These are phyloP conservation scores for Myotis vivesi DNA, from an alignment of 2,797 vertebrate genomes.

Conservation along the genomic window DNA sequence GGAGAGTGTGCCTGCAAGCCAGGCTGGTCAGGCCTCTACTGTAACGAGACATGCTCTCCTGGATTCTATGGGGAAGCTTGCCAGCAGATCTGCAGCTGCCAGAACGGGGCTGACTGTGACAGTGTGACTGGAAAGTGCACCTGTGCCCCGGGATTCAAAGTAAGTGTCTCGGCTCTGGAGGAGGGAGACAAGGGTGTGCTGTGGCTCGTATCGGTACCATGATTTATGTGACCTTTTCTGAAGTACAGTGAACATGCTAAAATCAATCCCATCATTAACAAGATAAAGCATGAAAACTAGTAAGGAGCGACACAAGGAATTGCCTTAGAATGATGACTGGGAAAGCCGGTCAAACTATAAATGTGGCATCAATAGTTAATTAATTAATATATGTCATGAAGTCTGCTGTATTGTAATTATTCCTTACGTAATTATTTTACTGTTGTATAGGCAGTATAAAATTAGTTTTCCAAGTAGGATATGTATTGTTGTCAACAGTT, in stretches of 20 bases:
- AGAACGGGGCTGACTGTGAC: slow-evolving; percentile 96
- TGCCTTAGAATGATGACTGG: neutral
- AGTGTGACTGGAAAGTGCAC: slow-evolving; percentile 92
- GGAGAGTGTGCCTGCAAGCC: slow-evolving; percentile 94
- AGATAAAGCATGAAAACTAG: neutral
- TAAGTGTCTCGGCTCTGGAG: slow-evolving; percentile 78
- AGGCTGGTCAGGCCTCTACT: slow-evolving; percentile 96
- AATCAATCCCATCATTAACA: neutral
- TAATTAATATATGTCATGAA: neutral
- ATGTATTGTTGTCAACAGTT: neutral
- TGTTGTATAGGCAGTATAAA: neutral
- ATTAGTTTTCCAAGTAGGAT: slow-evolving; percentile 19
- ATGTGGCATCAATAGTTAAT: neutral
- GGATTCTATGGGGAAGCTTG: slow-evolving; percentile 94
- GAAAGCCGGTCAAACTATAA: neutral
- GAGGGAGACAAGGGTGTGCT: neutral
- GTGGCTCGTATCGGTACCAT: rapidly evolving
- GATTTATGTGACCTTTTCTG: neutral
- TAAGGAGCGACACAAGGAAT: slow-evolving; percentile 11
- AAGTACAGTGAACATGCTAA: neutral
- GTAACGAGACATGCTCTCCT: slow-evolving; percentile 94
- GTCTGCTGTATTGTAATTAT: neutral
- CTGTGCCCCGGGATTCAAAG: slow-evolving; percentile 97
- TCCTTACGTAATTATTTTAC: neutral
- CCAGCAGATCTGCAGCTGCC: slow-evolving; percentile 94